phyloP scores from a whole-genome alignment of 2,888 invertebrate species.

The Ectropis crepuscularia region DNA sequence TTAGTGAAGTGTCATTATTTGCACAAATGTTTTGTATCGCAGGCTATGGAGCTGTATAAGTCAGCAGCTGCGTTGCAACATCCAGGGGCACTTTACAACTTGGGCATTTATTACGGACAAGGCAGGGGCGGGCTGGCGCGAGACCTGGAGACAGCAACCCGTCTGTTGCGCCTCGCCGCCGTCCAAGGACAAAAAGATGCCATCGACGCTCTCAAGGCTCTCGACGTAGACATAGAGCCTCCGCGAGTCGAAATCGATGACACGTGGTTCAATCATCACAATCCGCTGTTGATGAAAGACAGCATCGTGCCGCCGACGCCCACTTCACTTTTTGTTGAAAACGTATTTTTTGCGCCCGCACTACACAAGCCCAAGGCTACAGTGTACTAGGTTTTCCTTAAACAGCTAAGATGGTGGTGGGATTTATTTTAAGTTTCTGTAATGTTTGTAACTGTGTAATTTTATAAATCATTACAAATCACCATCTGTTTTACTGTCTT shows the following conservation, averaged over 20 bases:
- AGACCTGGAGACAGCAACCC: constrained; percentile 78
- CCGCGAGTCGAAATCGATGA: constrained; percentile 47
- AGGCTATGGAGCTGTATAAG: constrained; percentile 88
- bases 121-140: constrained; percentile 85
- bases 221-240: constrained; percentile 59
- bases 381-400: constrained; percentile 49
- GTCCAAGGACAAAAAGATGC: constrained; percentile 86
- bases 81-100: constrained; percentile 87
- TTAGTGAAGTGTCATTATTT: neutral
- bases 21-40: constrained; percentile 23
- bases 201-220: constrained; percentile 74
- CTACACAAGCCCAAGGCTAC: constrained; percentile 51
- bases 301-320: constrained; percentile 60
- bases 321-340: constrained; percentile 69
- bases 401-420: constrained; percentile 23
- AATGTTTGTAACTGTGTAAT: constrained; percentile 13
- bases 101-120: constrained; percentile 88
- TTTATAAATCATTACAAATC: constrained; percentile 5
- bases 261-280: constrained; percentile 53
- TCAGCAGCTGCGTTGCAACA: constrained; percentile 87
- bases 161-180: constrained; percentile 82
- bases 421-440: constrained; percentile 13
- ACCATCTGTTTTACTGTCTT: no score
- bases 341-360: constrained; percentile 56
- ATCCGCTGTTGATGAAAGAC: constrained; percentile 51